These are phyloP conservation scores for Rotaria magnacalcarata DNA, from an alignment of 2,888 invertebrate species.

Conservation along the genomic window DNA sequence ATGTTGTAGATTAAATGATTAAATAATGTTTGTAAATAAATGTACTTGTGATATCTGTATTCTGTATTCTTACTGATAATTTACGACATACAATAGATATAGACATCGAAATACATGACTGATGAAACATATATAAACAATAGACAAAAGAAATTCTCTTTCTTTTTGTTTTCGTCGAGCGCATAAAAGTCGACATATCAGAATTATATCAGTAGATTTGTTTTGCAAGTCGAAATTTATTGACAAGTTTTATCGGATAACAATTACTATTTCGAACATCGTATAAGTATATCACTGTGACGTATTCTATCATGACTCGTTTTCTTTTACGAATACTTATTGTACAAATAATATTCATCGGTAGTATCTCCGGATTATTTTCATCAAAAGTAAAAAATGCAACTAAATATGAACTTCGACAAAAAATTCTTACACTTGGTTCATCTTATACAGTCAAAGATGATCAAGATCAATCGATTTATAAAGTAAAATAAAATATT, in stretches of 20 bases:
- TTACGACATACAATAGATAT: neutral
- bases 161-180: neutral
- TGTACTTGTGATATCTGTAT: neutral
- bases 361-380: neutral
- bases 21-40: neutral
- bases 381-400: neutral
- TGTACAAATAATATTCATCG: neutral
- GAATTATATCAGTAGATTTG: neutral
- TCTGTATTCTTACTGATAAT: neutral
- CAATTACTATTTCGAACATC: neutral
- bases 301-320: neutral
- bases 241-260: neutral
- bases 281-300: neutral
- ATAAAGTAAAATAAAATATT: neutral
- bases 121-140: neutral
- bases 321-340: neutral
- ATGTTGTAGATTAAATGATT: neutral
- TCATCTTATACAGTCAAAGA: conserved; percentile 8
- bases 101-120: neutral
- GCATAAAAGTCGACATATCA: neutral
- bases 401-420: conserved; percentile 13
- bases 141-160: neutral
- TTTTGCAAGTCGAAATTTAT: neutral
- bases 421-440: conserved; percentile 32
- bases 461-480: neutral